Conservation (phyloP, 2,113 vertebrate species). For the Ptilonorhynchus violaceus region DNA sequence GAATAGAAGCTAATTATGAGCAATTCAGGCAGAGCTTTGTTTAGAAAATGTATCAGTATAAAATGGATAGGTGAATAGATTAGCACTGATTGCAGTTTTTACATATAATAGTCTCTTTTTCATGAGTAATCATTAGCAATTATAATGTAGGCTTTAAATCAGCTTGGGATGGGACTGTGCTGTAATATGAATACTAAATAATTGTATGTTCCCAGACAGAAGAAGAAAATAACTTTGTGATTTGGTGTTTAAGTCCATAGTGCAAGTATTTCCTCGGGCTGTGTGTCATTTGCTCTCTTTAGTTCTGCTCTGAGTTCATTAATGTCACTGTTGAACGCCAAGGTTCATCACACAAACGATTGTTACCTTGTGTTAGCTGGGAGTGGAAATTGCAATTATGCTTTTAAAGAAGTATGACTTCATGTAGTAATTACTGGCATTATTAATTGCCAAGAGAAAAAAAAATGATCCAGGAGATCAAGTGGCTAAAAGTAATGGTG, state of each 20-base stretch:
- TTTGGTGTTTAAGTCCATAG: constrained; percentile 3
- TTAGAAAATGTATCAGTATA: constrained; percentile 71
- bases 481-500: background rate
- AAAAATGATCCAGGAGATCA: background rate
- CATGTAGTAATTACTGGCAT: constrained; percentile 4
- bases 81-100: constrained; percentile 72
- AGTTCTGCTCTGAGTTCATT: background rate
- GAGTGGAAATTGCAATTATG: background rate
- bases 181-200: constrained; percentile 69
- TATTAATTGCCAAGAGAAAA: constrained; percentile 21
- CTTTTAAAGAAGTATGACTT: background rate
- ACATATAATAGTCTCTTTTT: constrained; percentile 73
- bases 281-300: background rate
- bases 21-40: constrained; percentile 70
- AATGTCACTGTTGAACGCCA: background rate
- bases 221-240: constrained; percentile 30
- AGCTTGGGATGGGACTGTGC: constrained; percentile 48
- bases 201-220: constrained; percentile 10
- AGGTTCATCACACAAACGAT: background rate
- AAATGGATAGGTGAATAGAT: constrained; percentile 72
- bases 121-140: constrained; percentile 77
- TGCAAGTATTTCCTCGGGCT: background rate
- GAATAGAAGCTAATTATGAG: constrained; percentile 75
- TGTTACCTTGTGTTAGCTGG: background rate
- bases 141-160: constrained; percentile 71